These are phyloP conservation scores for Proisotoma minuta DNA, from an alignment of 2,888 invertebrate species.

Conservation along the genomic window DNA sequence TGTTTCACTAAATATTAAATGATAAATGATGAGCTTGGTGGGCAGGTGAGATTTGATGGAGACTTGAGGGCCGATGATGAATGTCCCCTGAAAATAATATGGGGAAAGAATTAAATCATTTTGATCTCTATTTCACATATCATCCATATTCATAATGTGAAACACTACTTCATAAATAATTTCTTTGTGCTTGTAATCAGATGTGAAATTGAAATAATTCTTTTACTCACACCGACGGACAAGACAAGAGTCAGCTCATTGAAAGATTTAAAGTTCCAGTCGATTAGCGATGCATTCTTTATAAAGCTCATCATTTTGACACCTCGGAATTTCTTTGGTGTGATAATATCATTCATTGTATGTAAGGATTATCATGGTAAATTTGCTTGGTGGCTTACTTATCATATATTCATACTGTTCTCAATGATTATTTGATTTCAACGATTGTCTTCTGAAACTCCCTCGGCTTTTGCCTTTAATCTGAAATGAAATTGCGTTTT, in stretches of 20 bases:
- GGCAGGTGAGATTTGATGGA: neutral
- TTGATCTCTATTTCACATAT: too few species aligned
- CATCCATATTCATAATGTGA: too few species aligned
- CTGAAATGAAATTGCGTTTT: neutral
- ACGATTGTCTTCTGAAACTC: neutral
- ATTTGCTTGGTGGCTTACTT: too few species aligned
- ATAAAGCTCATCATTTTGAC: constrained; percentile 34
- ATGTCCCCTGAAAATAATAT: too few species aligned
- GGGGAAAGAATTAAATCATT: constrained; percentile 1
- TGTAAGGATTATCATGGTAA: too few species aligned
- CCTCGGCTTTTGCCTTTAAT: neutral
- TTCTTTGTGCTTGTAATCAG: too few species aligned
- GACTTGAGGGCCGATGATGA: constrained; percentile 4
- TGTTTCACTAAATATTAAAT: neutral
- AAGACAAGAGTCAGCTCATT: neutral
- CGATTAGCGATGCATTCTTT: constrained; percentile 37
- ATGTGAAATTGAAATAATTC: neutral
- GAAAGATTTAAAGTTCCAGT: constrained; percentile 7
- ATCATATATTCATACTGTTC: too few species aligned
- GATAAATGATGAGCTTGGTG: neutral
- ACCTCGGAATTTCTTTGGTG: constrained; percentile 18
- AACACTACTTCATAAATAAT: too few species aligned
- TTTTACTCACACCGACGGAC: constrained; percentile 8
- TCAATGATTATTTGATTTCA: neutral
- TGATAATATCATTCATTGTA: neutral